phyloP scores from a whole-genome alignment of 2,888 invertebrate species.

The Thymelicus acteon region DNA sequence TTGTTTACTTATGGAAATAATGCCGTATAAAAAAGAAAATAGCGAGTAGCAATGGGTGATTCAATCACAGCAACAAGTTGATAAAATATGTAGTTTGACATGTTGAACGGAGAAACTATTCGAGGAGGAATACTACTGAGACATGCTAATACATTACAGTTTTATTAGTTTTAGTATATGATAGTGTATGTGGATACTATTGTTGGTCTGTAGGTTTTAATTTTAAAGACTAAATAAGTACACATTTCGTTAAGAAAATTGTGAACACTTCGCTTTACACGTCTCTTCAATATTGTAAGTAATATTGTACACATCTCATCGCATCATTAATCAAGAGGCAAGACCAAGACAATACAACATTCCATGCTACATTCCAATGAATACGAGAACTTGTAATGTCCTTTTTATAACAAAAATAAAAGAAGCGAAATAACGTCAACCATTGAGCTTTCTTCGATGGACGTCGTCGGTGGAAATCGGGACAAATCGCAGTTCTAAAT shows the following conservation, averaged over 20 bases:
- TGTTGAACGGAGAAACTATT: neutral
- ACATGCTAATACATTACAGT: too few relatives aligned
- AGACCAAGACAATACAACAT: neutral
- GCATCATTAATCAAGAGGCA: neutral
- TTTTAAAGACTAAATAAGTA: too few relatives aligned
- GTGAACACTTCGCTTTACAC: too few relatives aligned
- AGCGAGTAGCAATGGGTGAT: neutral
- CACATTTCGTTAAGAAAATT: too few relatives aligned
- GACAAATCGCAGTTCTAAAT: constrained; percentile 44
- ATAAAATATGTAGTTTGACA: neutral
- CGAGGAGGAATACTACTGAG: too few relatives aligned
- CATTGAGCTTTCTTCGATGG: constrained; percentile 74
- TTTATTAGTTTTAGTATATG: too few relatives aligned
- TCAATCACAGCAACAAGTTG: neutral
- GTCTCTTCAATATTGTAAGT: too few relatives aligned
- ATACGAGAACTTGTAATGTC: constrained; percentile 38
- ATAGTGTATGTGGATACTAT: too few relatives aligned
- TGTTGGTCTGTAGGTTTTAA: too few relatives aligned
- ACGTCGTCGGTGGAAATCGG: constrained; percentile 61
- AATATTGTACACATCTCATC: neutral
- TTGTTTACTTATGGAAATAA: too few relatives aligned
- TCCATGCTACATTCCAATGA: constrained; percentile 7
- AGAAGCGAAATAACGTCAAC: constrained; percentile 60
- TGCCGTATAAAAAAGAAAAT: neutral
- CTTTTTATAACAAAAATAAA: constrained; percentile 41